These are phyloP conservation scores for Dichetophora obliterata DNA, from an alignment of 2,888 invertebrate species.

Conservation along the genomic window DNA sequence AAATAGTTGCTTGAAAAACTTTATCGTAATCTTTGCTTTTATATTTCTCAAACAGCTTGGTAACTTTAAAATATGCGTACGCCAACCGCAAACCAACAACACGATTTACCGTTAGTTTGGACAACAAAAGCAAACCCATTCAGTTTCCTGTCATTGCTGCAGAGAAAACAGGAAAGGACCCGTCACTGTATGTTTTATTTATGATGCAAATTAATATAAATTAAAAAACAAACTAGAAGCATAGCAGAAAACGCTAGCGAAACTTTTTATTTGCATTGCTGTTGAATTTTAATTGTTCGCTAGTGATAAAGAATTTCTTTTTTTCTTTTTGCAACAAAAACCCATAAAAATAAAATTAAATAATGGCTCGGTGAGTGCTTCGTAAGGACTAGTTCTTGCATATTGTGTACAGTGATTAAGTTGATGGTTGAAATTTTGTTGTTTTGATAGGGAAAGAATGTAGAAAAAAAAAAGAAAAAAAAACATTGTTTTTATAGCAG, in stretches of 20 bases:
- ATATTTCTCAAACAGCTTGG: too few species aligned
- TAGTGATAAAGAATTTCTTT: neutral
- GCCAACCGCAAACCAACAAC: constrained; percentile 3
- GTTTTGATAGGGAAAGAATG: too few species aligned
- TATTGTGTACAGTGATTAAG: too few species aligned
- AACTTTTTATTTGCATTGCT: neutral
- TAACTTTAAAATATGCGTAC: neutral
- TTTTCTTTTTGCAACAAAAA: too few species aligned
- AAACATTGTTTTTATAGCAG: too few species aligned
- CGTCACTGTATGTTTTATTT: neutral
- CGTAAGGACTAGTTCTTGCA: too few species aligned
- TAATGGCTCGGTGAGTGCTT: too few species aligned
- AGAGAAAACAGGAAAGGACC: neutral
- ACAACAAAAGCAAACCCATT: neutral
- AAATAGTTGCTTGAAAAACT: neutral
- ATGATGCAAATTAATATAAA: neutral
- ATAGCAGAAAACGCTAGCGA: neutral
- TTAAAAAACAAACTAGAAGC: neutral
- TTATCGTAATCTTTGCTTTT: too few species aligned
- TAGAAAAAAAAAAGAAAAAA: too few species aligned
- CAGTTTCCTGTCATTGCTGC: neutral
- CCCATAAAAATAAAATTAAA: too few species aligned
- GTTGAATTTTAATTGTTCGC: neutral
- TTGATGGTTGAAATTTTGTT: too few species aligned
- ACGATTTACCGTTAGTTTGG: neutral